Percentiles rank a stretch among this genome's conserved stretches.
Conservation (phyloP, 2,888 invertebrate genomes). For the Cheilosia scutellata region DNA sequence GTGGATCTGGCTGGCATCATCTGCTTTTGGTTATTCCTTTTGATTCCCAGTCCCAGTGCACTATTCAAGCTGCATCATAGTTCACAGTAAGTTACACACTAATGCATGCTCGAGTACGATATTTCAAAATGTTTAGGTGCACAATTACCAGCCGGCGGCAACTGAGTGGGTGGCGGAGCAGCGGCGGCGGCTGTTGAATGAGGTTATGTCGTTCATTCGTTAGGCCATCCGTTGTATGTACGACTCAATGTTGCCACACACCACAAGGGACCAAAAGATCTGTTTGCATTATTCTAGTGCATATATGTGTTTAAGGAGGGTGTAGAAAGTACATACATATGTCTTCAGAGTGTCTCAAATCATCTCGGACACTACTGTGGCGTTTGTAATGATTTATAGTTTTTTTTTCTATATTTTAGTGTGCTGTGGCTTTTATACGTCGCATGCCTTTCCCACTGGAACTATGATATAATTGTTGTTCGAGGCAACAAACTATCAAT, state of each 20-base stretch:
- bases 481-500: neutral
- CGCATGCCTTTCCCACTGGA: neutral
- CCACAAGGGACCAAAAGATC: constrained; percentile 34
- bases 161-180: constrained; percentile 42
- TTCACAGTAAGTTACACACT: constrained; percentile 44
- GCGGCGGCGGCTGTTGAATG: constrained; percentile 41
- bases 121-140: constrained; percentile 48
- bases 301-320: constrained; percentile 1
- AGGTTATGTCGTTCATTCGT: constrained; percentile 22
- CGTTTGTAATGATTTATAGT: constrained; percentile 27
- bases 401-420: constrained; percentile 2
- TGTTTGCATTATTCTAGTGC: constrained; percentile 37
- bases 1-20: constrained; percentile 43
- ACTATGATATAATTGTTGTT: constrained; percentile 10
- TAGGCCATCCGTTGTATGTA: neutral
- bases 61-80: constrained; percentile 7
- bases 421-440: constrained; percentile 17
- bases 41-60: constrained; percentile 10
- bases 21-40: constrained; percentile 35
- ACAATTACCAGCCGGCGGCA: constrained; percentile 36
- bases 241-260: constrained; percentile 18
- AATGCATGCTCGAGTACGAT: constrained; percentile 18
- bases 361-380: constrained; percentile 41
- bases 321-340: neutral
- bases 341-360: constrained; percentile 28